Base-by-base conservation (phyloP, 2,113 vertebrate species). In the Physeter macrocephalus region DNA sequence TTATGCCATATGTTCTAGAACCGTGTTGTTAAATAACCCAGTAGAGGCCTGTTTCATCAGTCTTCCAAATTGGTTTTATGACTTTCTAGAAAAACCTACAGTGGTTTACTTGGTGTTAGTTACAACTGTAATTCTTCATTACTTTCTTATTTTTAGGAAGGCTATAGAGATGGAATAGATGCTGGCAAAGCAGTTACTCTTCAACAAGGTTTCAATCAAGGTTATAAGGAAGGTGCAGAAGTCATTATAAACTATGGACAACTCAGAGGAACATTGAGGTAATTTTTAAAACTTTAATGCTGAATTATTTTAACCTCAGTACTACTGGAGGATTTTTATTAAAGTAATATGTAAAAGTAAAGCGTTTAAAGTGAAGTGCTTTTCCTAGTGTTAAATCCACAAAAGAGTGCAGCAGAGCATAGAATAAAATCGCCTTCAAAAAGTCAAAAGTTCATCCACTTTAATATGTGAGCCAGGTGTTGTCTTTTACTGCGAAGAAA, bases 231-330 rank as follows among this genome's bases (percentile, higher is more conserved):
- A 0, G 99, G 99, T 96, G 99, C 99, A 1, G 75, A 98, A 87
- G 90, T 98, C 84, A 99, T 99, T 97, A 95, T 97, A 36, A 98
- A 97, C 3, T 99, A 99, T 83, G 99, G 99, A 2, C 99, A 99
- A 8, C 98, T 99, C 62, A 99, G 98, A 98, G 99, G 99, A 92
- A 99, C 99, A 1, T 5, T 99, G 31, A 99, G 99, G 99, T 99
- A 99, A 96, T 92, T 98, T 49, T 69, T 39, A 71, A 92, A 91
- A 20, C 41, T 85, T 17, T 96, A 78, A 17, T 61, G 27, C 62
- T 92, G 8, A 86, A 17, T 90, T 66, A 80, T 90, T 91, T 96
- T 80, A 92, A 90, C 20, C n/a, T 46, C 15, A 41, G 1, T 49
- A 69, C 20, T 82, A 64, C 62, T 20, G 4, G 41, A 84, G 41